These are phyloP conservation scores for Trichonephila inaurata DNA, from an alignment of 1,140 invertebrate species.

Conservation along the genomic window DNA sequence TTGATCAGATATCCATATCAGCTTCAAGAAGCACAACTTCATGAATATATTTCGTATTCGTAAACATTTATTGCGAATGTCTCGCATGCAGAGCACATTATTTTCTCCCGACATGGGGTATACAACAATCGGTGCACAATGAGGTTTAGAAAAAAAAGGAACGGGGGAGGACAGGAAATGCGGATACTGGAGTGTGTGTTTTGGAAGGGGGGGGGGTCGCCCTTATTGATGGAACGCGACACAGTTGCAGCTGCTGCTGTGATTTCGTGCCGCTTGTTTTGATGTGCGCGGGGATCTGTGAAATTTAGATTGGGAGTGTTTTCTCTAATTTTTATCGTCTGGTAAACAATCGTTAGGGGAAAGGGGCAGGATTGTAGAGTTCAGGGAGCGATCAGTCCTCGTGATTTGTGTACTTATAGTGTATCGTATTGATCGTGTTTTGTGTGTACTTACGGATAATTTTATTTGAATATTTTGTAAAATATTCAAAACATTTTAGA, in stretches of 20 bases:
- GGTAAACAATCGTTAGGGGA: too few species aligned
- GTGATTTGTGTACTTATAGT: too few species aligned
- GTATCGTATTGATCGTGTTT: too few species aligned
- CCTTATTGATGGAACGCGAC: conserved; percentile 37
- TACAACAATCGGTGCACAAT: conserved; percentile 17
- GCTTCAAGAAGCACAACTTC: not conserved
- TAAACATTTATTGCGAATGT: conserved; percentile 19
- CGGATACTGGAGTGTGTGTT: conserved; percentile 14
- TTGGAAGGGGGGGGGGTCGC: not conserved
- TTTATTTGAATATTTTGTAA: too few species aligned
- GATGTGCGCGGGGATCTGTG: conserved; percentile 23
- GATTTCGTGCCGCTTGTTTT: conserved; percentile 5
- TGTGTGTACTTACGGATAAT: too few species aligned
- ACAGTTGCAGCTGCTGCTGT: not conserved
- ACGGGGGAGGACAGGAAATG: conserved; percentile 27
- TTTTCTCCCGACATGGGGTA: not conserved
- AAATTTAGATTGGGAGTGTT: not conserved
- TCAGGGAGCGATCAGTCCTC: too few species aligned
- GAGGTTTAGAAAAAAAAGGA: not conserved
- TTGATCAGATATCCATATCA: not conserved
- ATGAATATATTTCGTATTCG: conserved; percentile 1
- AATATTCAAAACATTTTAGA: too few species aligned
- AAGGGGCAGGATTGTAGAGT: too few species aligned
- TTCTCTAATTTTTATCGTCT: too few species aligned
- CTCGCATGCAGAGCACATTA: not conserved